Conservation (phyloP, 2,888 invertebrate species). For the Plebejus argus region DNA sequence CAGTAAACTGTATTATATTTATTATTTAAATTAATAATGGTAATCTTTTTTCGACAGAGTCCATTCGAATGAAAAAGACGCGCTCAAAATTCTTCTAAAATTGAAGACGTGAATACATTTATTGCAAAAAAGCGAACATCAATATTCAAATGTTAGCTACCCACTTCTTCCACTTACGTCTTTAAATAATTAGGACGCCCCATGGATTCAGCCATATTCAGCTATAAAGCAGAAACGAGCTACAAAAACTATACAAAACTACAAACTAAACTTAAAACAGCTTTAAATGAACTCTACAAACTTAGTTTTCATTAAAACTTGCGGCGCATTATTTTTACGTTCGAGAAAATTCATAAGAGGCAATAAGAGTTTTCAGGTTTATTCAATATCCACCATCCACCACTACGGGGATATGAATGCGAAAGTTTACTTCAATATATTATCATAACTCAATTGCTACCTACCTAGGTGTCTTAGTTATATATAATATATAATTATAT, state of each 20-base stretch:
- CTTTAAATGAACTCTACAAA: not conserved
- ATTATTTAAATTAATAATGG: too few species aligned
- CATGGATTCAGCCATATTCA: not conserved
- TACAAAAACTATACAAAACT: not conserved
- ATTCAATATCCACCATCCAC: not conserved
- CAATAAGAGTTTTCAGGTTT: constrained; percentile 24
- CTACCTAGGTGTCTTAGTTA: too few species aligned
- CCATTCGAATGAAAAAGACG: too few species aligned
- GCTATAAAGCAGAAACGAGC: not conserved
- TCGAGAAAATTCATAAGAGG: constrained; percentile 21
- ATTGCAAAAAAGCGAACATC: too few species aligned
- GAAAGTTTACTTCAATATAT: not conserved
- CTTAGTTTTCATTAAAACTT: constrained; percentile 20
- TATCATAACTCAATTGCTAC: not conserved
- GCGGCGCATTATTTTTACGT: constrained; percentile 8
- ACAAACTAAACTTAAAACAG: not conserved
- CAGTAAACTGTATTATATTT: too few species aligned
- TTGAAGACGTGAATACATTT: too few species aligned
- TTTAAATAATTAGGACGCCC: too few species aligned
- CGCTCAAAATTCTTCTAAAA: too few species aligned
- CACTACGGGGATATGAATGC: not conserved
- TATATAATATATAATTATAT: too few species aligned
- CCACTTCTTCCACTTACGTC: too few species aligned
- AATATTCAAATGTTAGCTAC: too few species aligned
- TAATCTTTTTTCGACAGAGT: not conserved